These are phyloP conservation scores for Sebastes kiyomatsui DNA, from an alignment of 2,797 vertebrate species.

Conservation along the genomic window DNA sequence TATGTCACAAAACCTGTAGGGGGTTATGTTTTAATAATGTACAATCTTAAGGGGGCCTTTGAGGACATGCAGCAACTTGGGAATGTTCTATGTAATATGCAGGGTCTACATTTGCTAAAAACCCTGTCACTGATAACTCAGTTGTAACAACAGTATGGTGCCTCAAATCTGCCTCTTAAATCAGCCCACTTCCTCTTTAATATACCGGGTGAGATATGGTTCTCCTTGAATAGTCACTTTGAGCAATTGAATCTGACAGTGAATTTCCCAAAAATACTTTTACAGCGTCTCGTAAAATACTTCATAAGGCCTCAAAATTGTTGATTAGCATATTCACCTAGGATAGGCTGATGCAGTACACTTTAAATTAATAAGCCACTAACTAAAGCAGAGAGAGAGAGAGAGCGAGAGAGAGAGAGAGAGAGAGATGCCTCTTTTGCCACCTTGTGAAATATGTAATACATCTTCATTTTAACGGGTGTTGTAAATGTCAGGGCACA, in stretches of 20 bases:
- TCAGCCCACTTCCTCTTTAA: constrained; percentile 55
- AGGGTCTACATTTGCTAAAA: not conserved
- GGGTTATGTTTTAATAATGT: not conserved
- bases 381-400: constrained; percentile 42
- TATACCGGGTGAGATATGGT: constrained; percentile 47
- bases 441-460: constrained; percentile 81
- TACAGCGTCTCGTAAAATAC: constrained; percentile 75
- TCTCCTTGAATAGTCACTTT: constrained; percentile 68
- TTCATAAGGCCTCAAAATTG: constrained; percentile 77
- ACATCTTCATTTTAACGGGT: constrained; percentile 83
- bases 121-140: constrained; percentile 13
- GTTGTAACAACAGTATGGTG: not conserved
- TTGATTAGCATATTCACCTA: constrained; percentile 79
- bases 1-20: not conserved
- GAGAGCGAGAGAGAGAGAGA: constrained; percentile 24
- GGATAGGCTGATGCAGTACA: constrained; percentile 64
- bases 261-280: constrained; percentile 76
- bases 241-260: constrained; percentile 76
- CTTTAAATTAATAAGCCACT: constrained; percentile 80
- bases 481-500: constrained; percentile 80
- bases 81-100: not conserved
- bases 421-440: constrained; percentile 76
- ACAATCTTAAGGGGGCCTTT: not conserved
- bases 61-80: not conserved
- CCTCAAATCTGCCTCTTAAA: constrained; percentile 43